Evolutionary conservation across 2,113 vertebrate genomes (phyloP).

Genomic region (Mormyrus iriodes): DNA sequence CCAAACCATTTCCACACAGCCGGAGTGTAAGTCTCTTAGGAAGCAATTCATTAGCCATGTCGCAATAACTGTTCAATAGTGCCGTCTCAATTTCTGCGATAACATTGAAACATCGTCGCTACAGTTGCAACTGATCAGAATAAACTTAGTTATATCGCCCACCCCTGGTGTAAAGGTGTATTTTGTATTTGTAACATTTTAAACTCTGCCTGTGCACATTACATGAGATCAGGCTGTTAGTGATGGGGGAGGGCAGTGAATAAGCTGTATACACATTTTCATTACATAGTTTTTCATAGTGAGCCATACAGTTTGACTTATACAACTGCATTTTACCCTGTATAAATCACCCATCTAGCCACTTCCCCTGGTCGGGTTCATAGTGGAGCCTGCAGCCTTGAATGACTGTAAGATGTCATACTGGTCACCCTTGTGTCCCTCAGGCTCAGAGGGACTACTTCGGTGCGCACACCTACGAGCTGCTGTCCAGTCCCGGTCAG

Average conservation of each 20-base stretch:
- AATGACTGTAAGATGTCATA: not conserved
- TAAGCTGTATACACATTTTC: not conserved
- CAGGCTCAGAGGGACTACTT: conserved; percentile 98
- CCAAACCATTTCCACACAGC: not conserved
- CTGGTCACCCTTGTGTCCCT: not conserved
- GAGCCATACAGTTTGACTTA: not conserved
- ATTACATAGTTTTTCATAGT: not conserved
- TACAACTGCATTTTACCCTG: too few species aligned
- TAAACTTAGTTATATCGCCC: not conserved
- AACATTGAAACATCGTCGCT: not conserved
- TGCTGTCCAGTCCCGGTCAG: conserved; percentile 72
- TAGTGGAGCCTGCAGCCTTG: not conserved
- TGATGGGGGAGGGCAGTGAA: not conserved
- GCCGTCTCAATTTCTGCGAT: not conserved
- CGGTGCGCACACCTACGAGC: conserved; percentile 89
- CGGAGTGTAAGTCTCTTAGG: not conserved
- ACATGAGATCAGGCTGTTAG: not conserved
- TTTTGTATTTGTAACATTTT: not conserved
- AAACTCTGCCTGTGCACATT: not conserved
- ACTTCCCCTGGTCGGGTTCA: not conserved
- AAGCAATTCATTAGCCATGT: not conserved
- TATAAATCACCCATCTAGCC: not conserved
- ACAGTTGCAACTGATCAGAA: not conserved
- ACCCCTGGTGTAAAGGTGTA: not conserved
- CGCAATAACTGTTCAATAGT: not conserved